Evolutionary conservation across 2,797 vertebrate species (phyloP).

Genomic region (Picus viridis): DNA sequence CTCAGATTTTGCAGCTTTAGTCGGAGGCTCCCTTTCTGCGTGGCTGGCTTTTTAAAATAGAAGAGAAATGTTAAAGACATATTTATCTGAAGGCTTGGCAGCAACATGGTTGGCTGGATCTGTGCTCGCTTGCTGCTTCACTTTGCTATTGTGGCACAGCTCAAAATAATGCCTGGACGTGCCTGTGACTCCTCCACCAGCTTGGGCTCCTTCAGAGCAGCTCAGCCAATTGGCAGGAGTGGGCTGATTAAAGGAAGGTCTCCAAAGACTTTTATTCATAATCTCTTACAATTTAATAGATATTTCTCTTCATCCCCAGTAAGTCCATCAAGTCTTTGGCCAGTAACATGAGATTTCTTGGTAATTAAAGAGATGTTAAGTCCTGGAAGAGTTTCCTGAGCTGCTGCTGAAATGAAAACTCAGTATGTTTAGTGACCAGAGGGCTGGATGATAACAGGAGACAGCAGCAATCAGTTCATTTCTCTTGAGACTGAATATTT

Average conservation of each 20-base stretch:
- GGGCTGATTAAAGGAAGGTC: neutral
- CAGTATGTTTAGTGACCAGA: neutral
- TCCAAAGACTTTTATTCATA: constrained; percentile 18
- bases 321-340: constrained; percentile 9
- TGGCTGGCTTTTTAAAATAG: constrained; percentile 41
- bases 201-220: neutral
- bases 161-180: neutral
- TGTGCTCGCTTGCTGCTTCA: neutral
- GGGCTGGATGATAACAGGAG: neutral
- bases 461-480: neutral
- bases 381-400: constrained; percentile 1
- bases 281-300: constrained; percentile 22
- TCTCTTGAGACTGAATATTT: neutral
- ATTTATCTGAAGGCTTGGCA: constrained; percentile 45
- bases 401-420: neutral
- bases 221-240: neutral
- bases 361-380: constrained; percentile 47
- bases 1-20: neutral
- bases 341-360: neutral
- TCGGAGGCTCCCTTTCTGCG: constrained; percentile 7
- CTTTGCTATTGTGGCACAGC: neutral
- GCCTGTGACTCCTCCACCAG: neutral
- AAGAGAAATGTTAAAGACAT: constrained; percentile 40
- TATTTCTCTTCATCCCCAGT: constrained; percentile 5
- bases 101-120: neutral